phyloP scores from a whole-genome alignment of 2,797 vertebrate genomes.

The Enteromius mattozi region DNA sequence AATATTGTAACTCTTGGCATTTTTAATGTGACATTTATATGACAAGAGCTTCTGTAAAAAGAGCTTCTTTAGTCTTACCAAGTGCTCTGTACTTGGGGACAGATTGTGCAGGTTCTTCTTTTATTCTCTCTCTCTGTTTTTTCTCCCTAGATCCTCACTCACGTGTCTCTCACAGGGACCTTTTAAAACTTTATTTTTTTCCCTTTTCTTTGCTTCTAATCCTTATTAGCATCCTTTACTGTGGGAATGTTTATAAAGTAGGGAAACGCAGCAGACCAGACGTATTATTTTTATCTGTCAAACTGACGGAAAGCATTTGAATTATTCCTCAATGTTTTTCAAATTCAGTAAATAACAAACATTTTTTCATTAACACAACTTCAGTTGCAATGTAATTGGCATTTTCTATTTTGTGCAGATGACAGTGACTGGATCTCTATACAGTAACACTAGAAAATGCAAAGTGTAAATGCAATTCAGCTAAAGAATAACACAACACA shows the following conservation, averaged over 20 bases:
- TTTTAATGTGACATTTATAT: constrained; percentile 35
- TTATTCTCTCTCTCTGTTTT: not conserved
- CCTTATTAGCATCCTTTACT: constrained; percentile 28
- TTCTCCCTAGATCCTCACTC: not conserved
- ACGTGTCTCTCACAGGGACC: not conserved
- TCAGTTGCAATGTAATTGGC: not conserved
- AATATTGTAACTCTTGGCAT: not conserved
- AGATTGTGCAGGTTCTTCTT: not conserved
- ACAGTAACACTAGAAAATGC: not conserved
- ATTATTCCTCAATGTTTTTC: constrained; percentile 15
- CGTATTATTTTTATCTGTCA: constrained; percentile 22
- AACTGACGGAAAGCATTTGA: constrained; percentile 24
- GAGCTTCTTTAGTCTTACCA: constrained; percentile 17
- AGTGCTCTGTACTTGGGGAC: not conserved
- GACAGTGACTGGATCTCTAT: not conserved
- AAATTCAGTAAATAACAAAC: not conserved
- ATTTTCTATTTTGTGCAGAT: not conserved
- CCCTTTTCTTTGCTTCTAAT: constrained; percentile 4
- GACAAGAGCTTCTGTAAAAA: constrained; percentile 4
- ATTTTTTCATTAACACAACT: not conserved
- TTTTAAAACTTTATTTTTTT: constrained; percentile 6
- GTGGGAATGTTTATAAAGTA: constrained; percentile 23
- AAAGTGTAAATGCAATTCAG: constrained; percentile 17
- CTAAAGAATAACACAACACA: not conserved
- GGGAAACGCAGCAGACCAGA: not conserved